Evolutionary conservation across 2,797 vertebrate genomes (phyloP).

Genomic region (Trichosurus vulpecula): DNA sequence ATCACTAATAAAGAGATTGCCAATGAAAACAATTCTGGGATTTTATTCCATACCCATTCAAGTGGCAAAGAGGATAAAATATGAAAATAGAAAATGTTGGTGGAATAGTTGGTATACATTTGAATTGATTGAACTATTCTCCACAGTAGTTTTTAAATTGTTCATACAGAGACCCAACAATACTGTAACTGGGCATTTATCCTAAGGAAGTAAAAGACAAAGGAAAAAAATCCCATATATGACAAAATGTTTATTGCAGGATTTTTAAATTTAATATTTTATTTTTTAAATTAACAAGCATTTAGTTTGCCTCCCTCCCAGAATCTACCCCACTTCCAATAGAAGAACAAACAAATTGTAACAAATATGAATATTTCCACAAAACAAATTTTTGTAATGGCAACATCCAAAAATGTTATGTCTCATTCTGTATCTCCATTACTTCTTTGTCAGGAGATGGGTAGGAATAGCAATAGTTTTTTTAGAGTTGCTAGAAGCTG

Average conservation of each 20-base stretch:
- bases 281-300: background rate
- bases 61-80: background rate
- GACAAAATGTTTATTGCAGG: background rate
- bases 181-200: background rate
- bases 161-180: background rate
- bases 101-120: background rate
- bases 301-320: background rate
- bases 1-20: background rate
- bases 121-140: background rate
- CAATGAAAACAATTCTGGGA: background rate
- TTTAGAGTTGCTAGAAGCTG: background rate
- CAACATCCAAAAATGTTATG: background rate
- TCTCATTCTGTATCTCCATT: background rate
- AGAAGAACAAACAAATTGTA: background rate
- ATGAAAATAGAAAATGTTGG: background rate
- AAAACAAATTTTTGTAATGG: background rate
- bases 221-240: background rate
- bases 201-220: background rate
- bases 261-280: background rate
- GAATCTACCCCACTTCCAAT: background rate
- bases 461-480: background rate
- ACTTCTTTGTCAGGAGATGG: background rate
- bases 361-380: background rate
- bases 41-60: background rate
- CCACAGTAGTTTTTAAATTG: background rate